Percentiles rank a stretch among this genome's conserved stretches.
Evolutionary conservation across 2,113 vertebrate species (phyloP).

Genomic region (Serinus canaria): DNA sequence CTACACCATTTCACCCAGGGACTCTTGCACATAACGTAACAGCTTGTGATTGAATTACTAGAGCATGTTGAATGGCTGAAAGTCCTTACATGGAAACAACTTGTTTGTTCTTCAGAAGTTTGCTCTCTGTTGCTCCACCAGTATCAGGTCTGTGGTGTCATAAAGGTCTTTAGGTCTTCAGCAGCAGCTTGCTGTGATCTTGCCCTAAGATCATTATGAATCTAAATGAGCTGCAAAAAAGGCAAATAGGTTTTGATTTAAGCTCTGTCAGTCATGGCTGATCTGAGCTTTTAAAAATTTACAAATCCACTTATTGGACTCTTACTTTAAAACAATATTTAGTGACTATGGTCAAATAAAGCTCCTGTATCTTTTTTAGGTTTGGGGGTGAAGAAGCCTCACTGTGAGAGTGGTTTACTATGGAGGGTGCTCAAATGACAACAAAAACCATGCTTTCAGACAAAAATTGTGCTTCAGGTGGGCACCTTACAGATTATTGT

Average conservation of each 20-base stretch:
- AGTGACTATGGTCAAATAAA: background rate
- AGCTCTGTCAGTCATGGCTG: background rate
- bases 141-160: background rate
- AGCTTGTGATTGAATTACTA: conserved; percentile 48
- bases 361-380: background rate
- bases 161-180: background rate
- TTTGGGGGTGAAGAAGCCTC: background rate
- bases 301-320: background rate
- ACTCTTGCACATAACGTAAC: conserved; percentile 7
- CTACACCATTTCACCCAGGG: conserved; percentile 33
- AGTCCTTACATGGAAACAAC: conserved; percentile 1
- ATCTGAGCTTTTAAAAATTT: conserved; percentile 28
- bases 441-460: background rate
- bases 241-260: background rate
- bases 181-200: background rate
- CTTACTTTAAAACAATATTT: background rate
- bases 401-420: background rate
- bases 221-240: background rate
- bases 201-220: background rate
- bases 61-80: conserved; percentile 46
- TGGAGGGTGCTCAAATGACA: background rate
- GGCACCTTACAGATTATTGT: background rate
- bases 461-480: background rate
- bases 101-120: conserved; percentile 24
- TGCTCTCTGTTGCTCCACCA: background rate